Evolutionary conservation across 2,113 vertebrate genomes (phyloP), one percentile per base, ranked within the genome.

Genomic region (Phaethon lepturus): DNA sequence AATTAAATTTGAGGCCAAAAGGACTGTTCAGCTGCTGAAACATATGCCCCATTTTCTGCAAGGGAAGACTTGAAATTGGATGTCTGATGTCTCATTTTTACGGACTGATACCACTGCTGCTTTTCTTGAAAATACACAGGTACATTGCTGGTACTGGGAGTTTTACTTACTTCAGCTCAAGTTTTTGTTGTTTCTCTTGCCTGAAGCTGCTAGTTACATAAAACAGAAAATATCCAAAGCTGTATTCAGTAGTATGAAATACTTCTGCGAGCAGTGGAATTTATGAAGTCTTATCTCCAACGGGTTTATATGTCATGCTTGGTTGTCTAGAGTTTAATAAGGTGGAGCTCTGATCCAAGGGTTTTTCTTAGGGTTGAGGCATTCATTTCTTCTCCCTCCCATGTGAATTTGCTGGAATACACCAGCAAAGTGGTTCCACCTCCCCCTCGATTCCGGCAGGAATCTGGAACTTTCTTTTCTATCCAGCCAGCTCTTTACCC

Each of bases 1-100:
- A 93, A 95, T 96, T 75, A 82, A 91, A 95, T 76, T 52, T 68
- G 85, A 93, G 84, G 77, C 87, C 90, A 74, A 85, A 78, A 96
- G 88, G 93, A 45, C 79, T 58, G 55, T 69, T 90, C 55, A 62
- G 93, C 72, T 89, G 79, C 64, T 85, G 77, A 82, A 94, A 87
- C 56, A 58, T 38, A 49, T 66, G 45, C 53, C 63, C 67, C 58
- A 50, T 92, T 95, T 94, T 93, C 87, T 91, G 73, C 77, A 78
- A 90, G 81, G 73, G 87, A 85, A 91, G 53, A 40, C 66, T 60
- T 75, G 74, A 89, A 93, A 96, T 78, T 87, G 89, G n/a, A 56
- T 96, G 59, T 63, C 76, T 95, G 93, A 94, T 95, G 76, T 91
- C 77, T 96, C 87, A 78, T 91, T 95, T 87, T 19, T 17, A 49